These are phyloP conservation scores for Characodon lateralis DNA, from an alignment of 2,797 vertebrate genomes.

Conservation along the genomic window DNA sequence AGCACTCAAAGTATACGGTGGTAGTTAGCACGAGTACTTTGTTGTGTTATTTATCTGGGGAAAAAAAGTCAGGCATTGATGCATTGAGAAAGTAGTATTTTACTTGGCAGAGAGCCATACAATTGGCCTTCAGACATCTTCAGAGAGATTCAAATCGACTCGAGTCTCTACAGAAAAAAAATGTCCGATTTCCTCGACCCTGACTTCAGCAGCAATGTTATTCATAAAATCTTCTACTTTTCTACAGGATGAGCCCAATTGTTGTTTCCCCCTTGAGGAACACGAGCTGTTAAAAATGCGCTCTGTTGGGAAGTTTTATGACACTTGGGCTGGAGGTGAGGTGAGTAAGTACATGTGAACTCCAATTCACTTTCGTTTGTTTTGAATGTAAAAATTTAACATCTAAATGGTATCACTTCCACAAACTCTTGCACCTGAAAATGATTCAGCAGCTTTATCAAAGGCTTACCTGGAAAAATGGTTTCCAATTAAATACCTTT, in stretches of 20 bases:
- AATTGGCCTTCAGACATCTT: neutral
- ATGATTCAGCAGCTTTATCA: too few relatives aligned
- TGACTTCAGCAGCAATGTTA: neutral
- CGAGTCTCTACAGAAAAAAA: neutral
- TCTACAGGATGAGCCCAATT: neutral
- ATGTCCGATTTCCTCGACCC: neutral
- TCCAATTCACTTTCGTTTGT: neutral
- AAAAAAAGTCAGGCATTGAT: neutral
- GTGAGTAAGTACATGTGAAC: neutral
- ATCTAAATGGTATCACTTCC: too few relatives aligned
- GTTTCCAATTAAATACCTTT: too few relatives aligned
- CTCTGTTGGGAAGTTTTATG: neutral
- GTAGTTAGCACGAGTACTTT: neutral
- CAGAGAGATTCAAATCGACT: neutral
- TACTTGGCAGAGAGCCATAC: neutral
- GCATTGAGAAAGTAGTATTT: neutral
- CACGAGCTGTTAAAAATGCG: neutral
- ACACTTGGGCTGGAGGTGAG: neutral
- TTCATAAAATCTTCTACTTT: neutral
- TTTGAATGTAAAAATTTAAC: neutral
- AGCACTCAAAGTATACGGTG: neutral
- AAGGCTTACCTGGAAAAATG: too few relatives aligned
- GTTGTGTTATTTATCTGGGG: neutral
- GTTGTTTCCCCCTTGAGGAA: neutral
- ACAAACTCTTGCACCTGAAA: too few relatives aligned